Evolutionary conservation across 2,888 invertebrate species (phyloP).

Genomic region (Torymus auratus): DNA sequence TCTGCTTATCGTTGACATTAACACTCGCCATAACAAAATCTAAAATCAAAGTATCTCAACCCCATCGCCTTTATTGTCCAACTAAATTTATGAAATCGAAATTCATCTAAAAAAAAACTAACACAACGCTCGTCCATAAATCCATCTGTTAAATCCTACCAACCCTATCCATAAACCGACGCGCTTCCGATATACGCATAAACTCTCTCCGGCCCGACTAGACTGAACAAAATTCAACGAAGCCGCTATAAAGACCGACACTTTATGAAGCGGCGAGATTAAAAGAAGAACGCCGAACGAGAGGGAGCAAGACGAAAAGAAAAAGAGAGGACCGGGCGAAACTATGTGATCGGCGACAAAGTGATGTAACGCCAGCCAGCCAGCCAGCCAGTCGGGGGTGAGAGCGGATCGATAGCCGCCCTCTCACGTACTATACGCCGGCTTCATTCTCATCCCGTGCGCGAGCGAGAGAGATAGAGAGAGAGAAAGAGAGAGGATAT

Average conservation of each 20-base stretch:
- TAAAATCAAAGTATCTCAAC: too few relatives aligned
- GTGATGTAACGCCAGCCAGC: constrained; percentile 38
- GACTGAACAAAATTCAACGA: neutral
- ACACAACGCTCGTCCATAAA: too few relatives aligned
- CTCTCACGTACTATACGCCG: constrained; percentile 19
- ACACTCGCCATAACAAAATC: too few relatives aligned
- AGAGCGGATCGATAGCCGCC: constrained; percentile 38
- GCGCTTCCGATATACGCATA: too few relatives aligned
- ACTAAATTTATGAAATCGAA: too few relatives aligned
- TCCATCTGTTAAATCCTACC: too few relatives aligned
- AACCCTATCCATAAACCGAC: too few relatives aligned
- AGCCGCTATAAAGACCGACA: neutral
- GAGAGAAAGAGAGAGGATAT: neutral
- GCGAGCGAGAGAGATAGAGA: neutral
- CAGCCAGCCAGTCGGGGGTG: neutral
- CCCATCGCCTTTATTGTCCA: too few relatives aligned
- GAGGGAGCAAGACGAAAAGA: neutral
- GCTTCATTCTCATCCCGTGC: constrained; percentile 15
- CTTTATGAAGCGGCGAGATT: neutral
- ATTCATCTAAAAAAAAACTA: too few relatives aligned
- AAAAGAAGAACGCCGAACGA: neutral
- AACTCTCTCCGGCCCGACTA: too few relatives aligned
- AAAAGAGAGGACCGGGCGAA: constrained; percentile 19
- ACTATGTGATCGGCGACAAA: constrained; percentile 52
- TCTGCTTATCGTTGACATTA: too few relatives aligned